Evolutionary conservation across 2,797 vertebrate species (phyloP), one percentile per base, ranked within the genome.

Genomic region (Neosalanx taihuensis): DNA sequence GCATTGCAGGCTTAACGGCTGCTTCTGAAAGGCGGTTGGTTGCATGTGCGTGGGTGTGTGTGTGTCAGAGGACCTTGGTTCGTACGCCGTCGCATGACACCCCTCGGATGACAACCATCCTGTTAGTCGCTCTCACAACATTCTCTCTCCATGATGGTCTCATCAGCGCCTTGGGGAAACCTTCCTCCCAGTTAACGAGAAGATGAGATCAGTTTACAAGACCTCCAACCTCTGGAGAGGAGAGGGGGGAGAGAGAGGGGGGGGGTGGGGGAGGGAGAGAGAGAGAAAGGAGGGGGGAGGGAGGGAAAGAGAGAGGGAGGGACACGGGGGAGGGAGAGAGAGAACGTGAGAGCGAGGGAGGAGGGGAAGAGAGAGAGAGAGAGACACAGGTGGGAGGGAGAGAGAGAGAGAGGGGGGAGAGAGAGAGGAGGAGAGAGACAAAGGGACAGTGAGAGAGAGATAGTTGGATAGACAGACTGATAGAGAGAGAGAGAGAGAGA

Each of bases 321-420:
- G 30, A 15, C 30, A 35, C 12, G 9, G 31, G 84, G 86, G 84
- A 18, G 20, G 6, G 30, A 18, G 62, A 6, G 30, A 62, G 30
- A 33, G 60, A 29, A 29, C 33, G 29, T 18, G 17, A 62, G 2
- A 62, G 30, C 5, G 61, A 35, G 31, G 18, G 31, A 84, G 86
- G 84, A 72, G 73, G n/a, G 57, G 51, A 69, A 83, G 69, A 79
- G 79, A 75, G 73, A 72, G 66, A 81, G 56, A 58, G 56, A 20
- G 18, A 58, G 33, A 33, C n/a, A n/a, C n/a, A n/a, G n/a, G 51
- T 13, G 51, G 15, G 51, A 56, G 51, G 15, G 17, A 4, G 17
- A 18, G 53, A 2, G 53, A 57, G 53, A 57, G 56, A 58, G 56
- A n/a, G 18, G n/a, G 56, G 56, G 1, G 20, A 59, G 20, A 23